Conservation (phyloP, 2,797 vertebrate species). For the Sorex maritimensis region DNA sequence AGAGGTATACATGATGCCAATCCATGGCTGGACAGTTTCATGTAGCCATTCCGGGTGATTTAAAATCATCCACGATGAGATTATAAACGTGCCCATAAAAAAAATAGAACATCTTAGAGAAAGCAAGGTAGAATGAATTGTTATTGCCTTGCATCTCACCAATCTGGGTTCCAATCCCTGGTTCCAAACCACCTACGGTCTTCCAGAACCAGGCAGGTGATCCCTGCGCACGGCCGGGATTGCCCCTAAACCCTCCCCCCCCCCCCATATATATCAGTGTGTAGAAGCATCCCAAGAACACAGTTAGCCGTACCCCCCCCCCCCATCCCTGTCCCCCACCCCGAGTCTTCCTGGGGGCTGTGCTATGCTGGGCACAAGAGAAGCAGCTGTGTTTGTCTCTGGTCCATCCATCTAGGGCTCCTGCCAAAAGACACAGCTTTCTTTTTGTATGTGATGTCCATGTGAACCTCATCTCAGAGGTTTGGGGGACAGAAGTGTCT, state of each 20-base stretch:
- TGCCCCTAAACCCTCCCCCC: too few relatives aligned
- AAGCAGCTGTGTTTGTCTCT: neutral
- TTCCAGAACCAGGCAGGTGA: too few relatives aligned
- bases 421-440: neutral
- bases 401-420: neutral
- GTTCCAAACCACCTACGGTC: too few relatives aligned
- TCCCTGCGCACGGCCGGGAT: too few relatives aligned
- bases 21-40: neutral
- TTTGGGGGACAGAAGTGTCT: neutral
- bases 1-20: neutral
- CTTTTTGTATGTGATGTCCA: neutral
- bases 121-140: neutral
- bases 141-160: too few relatives aligned
- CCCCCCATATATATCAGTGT: too few relatives aligned
- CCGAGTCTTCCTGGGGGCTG: neutral
- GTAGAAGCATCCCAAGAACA: too few relatives aligned
- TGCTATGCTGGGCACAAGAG: neutral
- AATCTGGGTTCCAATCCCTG: too few relatives aligned
- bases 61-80: slow-evolving; percentile 2
- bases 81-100: neutral
- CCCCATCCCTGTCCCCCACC: too few relatives aligned
- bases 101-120: slow-evolving; percentile 42
- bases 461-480: neutral
- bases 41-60: neutral
- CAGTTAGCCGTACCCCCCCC: neutral